Base-by-base conservation (phyloP, 2,888 invertebrate genomes). In the Tillus elongatus region DNA sequence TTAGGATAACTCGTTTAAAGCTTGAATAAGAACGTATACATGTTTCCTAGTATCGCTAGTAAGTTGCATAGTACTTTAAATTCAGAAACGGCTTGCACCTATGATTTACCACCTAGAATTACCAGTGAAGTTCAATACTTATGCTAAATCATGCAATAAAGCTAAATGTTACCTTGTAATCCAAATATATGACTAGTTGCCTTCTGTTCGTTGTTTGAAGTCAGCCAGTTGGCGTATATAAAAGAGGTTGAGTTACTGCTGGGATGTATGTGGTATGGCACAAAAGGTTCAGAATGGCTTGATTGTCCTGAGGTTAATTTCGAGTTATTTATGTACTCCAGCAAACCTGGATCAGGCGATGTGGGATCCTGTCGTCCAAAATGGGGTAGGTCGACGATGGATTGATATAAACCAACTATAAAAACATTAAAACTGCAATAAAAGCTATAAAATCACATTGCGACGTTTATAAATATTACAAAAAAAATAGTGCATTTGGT, bases 111-210 rank as follows among this genome's bases (percentile, higher is more conserved):
- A n/a, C n/a, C n/a, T n/a, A n/a, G n/a, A n/a, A n/a, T n/a, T n/a
- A n/a, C n/a, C n/a, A n/a, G n/a, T n/a, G n/a, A n/a, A n/a, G n/a
- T n/a, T n/a, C n/a, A n/a, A n/a, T n/a, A n/a, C n/a, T n/a, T n/a
- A n/a, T n/a, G n/a, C n/a, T n/a, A n/a, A n/a, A n/a, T n/a, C n/a
- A n/a, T n/a, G n/a, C n/a, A 37, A 26, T n/a, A 14, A 19, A 14
- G 13, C 8, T 2, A 24, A 16, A 15, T 50, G 50, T 61, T 68
- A 79, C 79, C 78, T 72, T 79, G 77, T 27, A 78, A 61, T 44
- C 75, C 75, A 49, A 79, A 73, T 30, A 79, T 61, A 44, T 74
- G 73, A 39, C 54, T 54, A 46, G 58, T 44, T 41, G 46, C 49
- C 42, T 63, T 63, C 26, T 48, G 46, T 33, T 62, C 61, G 2